Percentiles rank a stretch among this genome's conserved stretches.
These are phyloP conservation scores for Momotus momota DNA, from an alignment of 2,797 vertebrate species.

Conservation along the genomic window DNA sequence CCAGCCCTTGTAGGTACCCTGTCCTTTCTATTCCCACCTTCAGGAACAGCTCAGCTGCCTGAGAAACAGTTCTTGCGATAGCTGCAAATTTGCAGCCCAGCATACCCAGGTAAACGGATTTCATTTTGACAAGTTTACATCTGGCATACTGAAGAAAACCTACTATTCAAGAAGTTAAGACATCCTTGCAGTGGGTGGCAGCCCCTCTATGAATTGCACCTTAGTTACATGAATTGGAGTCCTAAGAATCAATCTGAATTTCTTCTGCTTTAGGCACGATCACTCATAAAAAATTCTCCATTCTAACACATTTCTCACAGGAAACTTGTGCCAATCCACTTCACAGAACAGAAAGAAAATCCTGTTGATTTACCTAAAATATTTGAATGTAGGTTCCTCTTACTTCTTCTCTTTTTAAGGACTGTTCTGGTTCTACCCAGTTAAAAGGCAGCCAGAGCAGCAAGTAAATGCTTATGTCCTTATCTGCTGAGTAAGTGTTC, in stretches of 20 bases:
- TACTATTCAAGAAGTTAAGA: not conserved
- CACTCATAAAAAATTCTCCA: not conserved
- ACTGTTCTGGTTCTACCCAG: not conserved
- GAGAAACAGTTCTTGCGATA: not conserved
- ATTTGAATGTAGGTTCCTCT: slow-evolving; percentile 16
- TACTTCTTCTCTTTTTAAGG: not conserved
- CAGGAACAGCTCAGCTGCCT: not conserved
- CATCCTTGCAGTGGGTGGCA: not conserved
- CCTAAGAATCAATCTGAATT: not conserved
- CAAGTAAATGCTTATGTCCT: not conserved
- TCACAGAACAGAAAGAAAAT: not conserved
- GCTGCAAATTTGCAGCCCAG: not conserved
- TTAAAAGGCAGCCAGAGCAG: slow-evolving; percentile 21
- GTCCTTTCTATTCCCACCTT: not conserved
- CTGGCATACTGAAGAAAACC: not conserved
- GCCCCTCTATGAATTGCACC: not conserved
- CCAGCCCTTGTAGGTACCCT: not conserved
- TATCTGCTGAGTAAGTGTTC: not conserved
- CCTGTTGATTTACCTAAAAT: not conserved
- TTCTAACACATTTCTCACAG: not conserved
- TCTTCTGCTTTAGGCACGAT: not conserved
- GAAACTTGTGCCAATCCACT: not conserved
- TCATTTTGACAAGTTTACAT: not conserved
- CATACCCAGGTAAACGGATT: not conserved
- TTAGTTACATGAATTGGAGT: not conserved